Percentiles rank a stretch among this genome's conserved stretches.
Conservation (phyloP, 92 coral and sea anemone species). For the Palythoa heliodiscus region DNA sequence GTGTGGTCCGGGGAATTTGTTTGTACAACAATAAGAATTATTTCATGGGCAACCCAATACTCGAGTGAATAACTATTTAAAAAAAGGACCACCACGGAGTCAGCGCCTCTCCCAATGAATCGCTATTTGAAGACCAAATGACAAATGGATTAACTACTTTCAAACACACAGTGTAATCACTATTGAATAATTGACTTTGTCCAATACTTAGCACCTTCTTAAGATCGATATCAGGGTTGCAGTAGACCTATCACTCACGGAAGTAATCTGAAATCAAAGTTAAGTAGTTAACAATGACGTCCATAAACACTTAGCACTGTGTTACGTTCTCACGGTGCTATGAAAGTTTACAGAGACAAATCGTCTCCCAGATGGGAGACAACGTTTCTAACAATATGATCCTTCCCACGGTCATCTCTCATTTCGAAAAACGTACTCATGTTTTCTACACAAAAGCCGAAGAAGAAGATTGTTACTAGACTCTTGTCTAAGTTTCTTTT, state of each 20-base stretch:
- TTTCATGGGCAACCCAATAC: background rate
- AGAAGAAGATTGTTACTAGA: too few relatives aligned
- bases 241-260: slow-evolving; percentile 16
- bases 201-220: slow-evolving; percentile 5
- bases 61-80: background rate
- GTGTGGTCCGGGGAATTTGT: slow-evolving; percentile 44
- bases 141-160: background rate
- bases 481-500: too few relatives aligned
- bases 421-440: background rate
- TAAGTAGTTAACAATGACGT: slow-evolving; percentile 15
- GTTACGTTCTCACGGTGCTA: slow-evolving; percentile 39
- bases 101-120: slow-evolving; percentile 4
- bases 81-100: background rate
- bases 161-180: background rate
- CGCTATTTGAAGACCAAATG: background rate
- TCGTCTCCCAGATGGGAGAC: slow-evolving; percentile 38
- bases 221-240: background rate
- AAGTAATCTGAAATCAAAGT: slow-evolving; percentile 25
- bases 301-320: background rate
- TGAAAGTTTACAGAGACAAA: slow-evolving; percentile 39
- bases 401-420: slow-evolving; percentile 46
- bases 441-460: background rate
- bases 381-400: background rate
- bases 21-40: background rate
- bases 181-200: background rate